phyloP scores from a whole-genome alignment of 2,113 vertebrate genomes.

The Ibidorhyncha struthersii region DNA sequence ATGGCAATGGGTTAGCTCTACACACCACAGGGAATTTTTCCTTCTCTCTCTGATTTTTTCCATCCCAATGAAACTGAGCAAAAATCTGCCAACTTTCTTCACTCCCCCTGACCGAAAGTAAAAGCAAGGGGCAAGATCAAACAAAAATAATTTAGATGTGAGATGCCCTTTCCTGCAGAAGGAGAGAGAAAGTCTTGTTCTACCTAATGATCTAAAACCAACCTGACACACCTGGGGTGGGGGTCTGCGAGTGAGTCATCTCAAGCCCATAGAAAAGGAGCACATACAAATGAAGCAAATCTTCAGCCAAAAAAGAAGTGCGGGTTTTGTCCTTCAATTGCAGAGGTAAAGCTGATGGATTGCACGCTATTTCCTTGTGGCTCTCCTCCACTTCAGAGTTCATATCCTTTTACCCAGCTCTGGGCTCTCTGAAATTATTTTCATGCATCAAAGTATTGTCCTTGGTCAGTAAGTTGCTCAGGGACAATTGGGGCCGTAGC shows the following conservation, averaged over 20 bases:
- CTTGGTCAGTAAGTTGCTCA: background rate
- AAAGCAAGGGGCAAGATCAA: background rate
- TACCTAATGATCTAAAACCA: background rate
- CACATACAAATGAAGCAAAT: background rate
- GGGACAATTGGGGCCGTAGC: background rate
- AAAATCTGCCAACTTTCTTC: background rate
- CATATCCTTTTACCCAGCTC: background rate
- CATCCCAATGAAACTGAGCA: background rate
- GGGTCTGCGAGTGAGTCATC: fast-evolving
- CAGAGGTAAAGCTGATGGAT: background rate
- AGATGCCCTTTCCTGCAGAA: background rate
- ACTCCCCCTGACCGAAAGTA: background rate
- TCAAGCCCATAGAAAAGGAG: background rate
- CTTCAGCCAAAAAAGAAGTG: background rate
- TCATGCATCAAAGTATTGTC: background rate
- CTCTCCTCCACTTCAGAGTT: background rate
- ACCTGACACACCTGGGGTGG: background rate
- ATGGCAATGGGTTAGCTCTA: background rate
- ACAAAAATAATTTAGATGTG: background rate
- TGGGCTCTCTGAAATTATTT: background rate
- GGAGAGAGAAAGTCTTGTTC: background rate
- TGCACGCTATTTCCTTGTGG: background rate
- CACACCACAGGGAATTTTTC: background rate
- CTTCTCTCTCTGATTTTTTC: background rate
- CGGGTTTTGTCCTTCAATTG: background rate